Evolutionary conservation across 2,113 vertebrate genomes (phyloP).

Genomic region (Pachycephala philippinensis): DNA sequence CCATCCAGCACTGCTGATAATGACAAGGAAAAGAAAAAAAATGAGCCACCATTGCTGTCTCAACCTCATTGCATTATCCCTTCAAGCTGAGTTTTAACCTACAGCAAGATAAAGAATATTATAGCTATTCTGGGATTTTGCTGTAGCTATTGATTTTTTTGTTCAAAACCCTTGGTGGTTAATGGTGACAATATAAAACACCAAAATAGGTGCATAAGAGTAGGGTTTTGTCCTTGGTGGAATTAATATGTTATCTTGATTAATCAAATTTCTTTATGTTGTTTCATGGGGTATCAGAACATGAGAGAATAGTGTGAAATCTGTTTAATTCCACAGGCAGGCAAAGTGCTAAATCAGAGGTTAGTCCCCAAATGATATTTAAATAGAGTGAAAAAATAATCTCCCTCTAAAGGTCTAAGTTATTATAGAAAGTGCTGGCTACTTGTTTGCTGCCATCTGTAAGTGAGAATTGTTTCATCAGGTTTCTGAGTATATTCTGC

Average conservation of each 20-base stretch:
- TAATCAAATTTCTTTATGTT: not conserved
- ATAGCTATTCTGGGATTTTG: not conserved
- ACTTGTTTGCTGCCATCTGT: not conserved
- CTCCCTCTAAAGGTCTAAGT: not conserved
- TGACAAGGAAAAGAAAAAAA: not conserved
- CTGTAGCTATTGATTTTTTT: not conserved
- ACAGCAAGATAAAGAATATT: not conserved
- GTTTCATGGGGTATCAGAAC: not conserved
- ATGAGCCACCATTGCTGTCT: not conserved
- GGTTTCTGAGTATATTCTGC: not conserved
- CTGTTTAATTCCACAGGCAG: not conserved
- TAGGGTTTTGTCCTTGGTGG: not conserved
- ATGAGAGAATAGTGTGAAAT: not conserved
- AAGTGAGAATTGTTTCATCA: not conserved
- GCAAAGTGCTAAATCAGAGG: not conserved
- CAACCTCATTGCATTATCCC: not conserved
- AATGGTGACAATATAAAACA: not conserved
- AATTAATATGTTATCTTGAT: not conserved
- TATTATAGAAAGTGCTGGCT: not conserved
- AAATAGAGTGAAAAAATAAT: not conserved
- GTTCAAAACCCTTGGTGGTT: not conserved
- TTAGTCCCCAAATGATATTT: not conserved
- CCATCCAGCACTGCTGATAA: not conserved
- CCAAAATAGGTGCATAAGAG: not conserved
- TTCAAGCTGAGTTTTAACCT: not conserved